These are phyloP conservation scores for Tribolium freemani DNA, from an alignment of 2,888 invertebrate genomes.

Conservation along the genomic window DNA sequence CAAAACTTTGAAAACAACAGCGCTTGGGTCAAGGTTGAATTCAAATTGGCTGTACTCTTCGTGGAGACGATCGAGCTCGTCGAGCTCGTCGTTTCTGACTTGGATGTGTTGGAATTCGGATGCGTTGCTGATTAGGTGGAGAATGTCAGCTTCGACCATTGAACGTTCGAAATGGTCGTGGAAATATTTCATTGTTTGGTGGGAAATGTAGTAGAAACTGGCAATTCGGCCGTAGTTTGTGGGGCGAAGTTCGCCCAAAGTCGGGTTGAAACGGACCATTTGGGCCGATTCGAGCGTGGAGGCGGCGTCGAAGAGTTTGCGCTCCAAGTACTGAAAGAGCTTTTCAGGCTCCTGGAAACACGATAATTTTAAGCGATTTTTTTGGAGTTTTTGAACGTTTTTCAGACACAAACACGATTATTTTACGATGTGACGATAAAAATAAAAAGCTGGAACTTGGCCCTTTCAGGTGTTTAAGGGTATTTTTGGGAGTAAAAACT, in stretches of 20 bases:
- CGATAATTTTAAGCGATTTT: no score
- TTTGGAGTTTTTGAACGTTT: no score
- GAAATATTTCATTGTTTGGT: slow-evolving; percentile 94
- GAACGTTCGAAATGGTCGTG: slow-evolving; percentile 85
- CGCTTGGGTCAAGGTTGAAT: slow-evolving; percentile 88
- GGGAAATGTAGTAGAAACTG: slow-evolving; percentile 97
- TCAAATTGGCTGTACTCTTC: slow-evolving; percentile 82
- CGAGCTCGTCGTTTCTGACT: slow-evolving; percentile 94
- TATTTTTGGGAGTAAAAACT: no score
- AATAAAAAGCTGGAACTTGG: no score
- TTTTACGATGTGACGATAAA: no score
- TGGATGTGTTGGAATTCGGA: slow-evolving; percentile 97
- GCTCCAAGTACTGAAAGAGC: slow-evolving; percentile 82
- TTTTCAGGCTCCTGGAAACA: slow-evolving; percentile 79
- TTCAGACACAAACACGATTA: no score
- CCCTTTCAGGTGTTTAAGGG: no score
- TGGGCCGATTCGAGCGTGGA: slow-evolving; percentile 89
- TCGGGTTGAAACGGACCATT: slow-evolving; percentile 93
- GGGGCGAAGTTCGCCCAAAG: slow-evolving; percentile 84
- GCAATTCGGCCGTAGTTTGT: slow-evolving; percentile 96
- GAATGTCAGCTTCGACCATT: slow-evolving; percentile 88
- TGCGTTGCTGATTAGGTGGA: slow-evolving; percentile 92
- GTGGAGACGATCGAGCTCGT: slow-evolving; percentile 87
- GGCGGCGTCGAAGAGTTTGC: slow-evolving; percentile 85
- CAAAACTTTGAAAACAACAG: slow-evolving; percentile 95